Evolutionary conservation across 2,797 vertebrate species (phyloP).

Genomic region (Heteromormyrus szaboi): DNA sequence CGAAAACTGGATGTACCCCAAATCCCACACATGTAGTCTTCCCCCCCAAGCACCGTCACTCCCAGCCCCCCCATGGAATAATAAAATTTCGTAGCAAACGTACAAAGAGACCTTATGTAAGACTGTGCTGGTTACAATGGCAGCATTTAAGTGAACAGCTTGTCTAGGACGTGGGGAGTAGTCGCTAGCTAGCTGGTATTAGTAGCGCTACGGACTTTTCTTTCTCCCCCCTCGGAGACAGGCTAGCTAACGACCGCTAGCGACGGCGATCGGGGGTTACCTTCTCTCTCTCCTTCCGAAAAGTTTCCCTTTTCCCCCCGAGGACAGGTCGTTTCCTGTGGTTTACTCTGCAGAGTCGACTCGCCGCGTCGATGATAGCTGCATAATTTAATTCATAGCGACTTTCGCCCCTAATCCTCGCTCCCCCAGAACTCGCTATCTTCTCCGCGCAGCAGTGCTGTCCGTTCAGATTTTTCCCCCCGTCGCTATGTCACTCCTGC

Average conservation of each 20-base stretch:
- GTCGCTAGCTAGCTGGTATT: neutral
- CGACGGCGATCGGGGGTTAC: neutral
- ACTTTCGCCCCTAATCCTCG: neutral
- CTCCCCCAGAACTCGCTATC: neutral
- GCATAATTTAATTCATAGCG: neutral
- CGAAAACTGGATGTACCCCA: neutral
- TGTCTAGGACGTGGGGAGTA: neutral
- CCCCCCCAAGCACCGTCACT: neutral
- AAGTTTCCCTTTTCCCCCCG: neutral
- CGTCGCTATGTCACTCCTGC: neutral
- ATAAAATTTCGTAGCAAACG: neutral
- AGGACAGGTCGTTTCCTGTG: neutral
- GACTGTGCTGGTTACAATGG: neutral
- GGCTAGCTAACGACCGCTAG: slow-evolving; percentile 9
- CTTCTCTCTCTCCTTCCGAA: neutral
- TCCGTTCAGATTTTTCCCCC: neutral
- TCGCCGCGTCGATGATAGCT: neutral
- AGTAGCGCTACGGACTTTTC: neutral
- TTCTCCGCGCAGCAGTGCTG: neutral
- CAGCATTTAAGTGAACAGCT: neutral
- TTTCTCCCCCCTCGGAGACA: neutral
- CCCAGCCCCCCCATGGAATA: neutral
- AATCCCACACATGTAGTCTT: neutral
- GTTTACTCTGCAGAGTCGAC: neutral
- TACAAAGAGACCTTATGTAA: slow-evolving; percentile 7